Evolutionary conservation across 2,888 invertebrate species (phyloP).

Genomic region (Apamea sordens): DNA sequence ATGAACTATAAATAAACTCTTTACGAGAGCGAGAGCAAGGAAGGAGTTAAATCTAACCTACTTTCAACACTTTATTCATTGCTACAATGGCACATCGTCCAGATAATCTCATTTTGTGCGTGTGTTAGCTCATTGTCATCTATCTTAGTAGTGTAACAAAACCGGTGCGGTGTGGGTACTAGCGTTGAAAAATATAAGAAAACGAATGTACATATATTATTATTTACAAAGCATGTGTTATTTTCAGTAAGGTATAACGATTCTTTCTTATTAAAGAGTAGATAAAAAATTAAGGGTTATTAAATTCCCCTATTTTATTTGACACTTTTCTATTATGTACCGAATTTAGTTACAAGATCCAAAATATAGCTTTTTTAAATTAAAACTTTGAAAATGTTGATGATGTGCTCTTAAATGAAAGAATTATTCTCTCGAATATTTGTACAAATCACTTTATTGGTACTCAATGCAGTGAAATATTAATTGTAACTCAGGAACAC

Average conservation of each 20-base stretch:
- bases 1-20: slow-evolving; percentile 46
- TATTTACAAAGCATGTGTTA: not conserved
- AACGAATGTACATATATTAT: not conserved
- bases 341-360: not conserved
- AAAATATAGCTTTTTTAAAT: not conserved
- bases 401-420: too few relatives aligned
- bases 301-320: not conserved
- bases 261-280: not conserved
- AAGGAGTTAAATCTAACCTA: slow-evolving; percentile 56
- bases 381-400: not conserved
- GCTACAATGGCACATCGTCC: slow-evolving; percentile 53
- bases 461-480: too few relatives aligned
- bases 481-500: too few relatives aligned
- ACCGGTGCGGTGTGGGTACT: not conserved
- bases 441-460: too few relatives aligned
- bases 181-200: not conserved
- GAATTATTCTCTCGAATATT: too few relatives aligned
- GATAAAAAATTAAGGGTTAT: not conserved
- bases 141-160: slow-evolving; percentile 18
- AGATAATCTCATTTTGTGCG: slow-evolving; percentile 43
- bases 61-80: slow-evolving; percentile 61
- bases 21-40: slow-evolving; percentile 31
- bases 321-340: not conserved
- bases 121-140: slow-evolving; percentile 37
- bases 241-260: not conserved